Evolutionary conservation across 2,888 invertebrate genomes (phyloP), one percentile per base, ranked within the genome.

Genomic region (Aspidapion aeneum): DNA sequence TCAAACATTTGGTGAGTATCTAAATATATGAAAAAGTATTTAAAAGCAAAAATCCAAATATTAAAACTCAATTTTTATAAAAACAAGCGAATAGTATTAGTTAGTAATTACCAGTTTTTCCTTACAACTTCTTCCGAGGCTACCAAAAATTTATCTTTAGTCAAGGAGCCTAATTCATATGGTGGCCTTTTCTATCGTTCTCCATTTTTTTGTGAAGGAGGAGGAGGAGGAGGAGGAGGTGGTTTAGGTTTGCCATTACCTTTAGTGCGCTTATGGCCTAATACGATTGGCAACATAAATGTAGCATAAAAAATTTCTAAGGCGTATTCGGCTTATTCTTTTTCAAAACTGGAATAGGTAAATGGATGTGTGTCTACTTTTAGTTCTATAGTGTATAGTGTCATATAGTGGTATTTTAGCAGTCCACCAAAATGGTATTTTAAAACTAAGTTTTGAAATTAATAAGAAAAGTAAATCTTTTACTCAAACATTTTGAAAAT

Each of bases 391-490:
- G 75, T 72, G 0, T 74, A 59, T 1, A 83, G 68, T 0, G 75
- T 75, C 0, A 80, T 74, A 67, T 84, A 81, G 69, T 86, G 85
- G 0, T 80, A 72, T 61, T 78, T 71, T 0, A 85, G 66, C 2
- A 86, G 76, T 18, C 81, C 76, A 1, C 84, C 78, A 35, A 79
- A 74, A 58, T 83, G 74, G 7, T 79, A 63, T 1, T 76, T 75
- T 16, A 81, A 68, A 1, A 82, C 74, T 0, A 74, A 68, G 1
- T 71, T 68, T 17, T 79, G 74, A 0, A 18, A 82, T 79, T 2
- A 87, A 61, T 50, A 85, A 80, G 65, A 86, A 86, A 1, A 83
- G 69, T 1, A 86, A 63, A 70, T 86, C 86, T 22, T 80, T 79
- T 0, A 78, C 73, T 1, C 84, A 77, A 9, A 82, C 83, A 2